Evolutionary conservation across 2,797 vertebrate species (phyloP), one percentile per base, ranked within the genome.

Genomic region (Pangasius macronema): DNA sequence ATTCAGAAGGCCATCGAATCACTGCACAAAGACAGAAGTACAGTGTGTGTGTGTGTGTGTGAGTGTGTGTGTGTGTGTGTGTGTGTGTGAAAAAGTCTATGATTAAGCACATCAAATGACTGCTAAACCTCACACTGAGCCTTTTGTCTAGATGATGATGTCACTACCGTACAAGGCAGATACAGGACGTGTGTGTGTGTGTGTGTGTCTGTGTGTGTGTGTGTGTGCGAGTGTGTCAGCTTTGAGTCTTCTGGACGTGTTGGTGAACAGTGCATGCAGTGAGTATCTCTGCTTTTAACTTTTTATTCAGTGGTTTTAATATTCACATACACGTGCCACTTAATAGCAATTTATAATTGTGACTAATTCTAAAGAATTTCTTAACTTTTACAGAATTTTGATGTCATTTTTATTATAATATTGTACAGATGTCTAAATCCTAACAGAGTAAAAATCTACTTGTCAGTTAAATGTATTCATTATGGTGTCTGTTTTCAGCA

Each of bases 121-220:
- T 63, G 63, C 59, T 36, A 49, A 39, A 3, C 39, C 53, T 83
- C 30, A 83, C 81, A 87, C 70, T 83, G 55, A 65, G 16, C 16
- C 70, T 83, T 83, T 83, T 76, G 65, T 82, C n/a, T n/a, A 18
- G 33, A 63, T 83, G 68, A 49, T 85, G 63, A 83, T 87, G 86
- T 77, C 81, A 87, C 70, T 55, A 46, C 70, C 24, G 81, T 87
- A 30, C 81, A 22, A 83, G 33, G 72, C 68, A 82, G 72, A 77
- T 77, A 83, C 59, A 84, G 57, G 82, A 16, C 22, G 2, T 22
- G 39, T 70, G 36, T 86, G 76, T 85, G 73, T 85, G 84, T 85
- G 84, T 63, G 83, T 70, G 36, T 86, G 76, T 85, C 59, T 85
- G 84, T 85, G 84, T 63, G 83, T 27, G 30, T 83, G 49, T 55